Conservation (phyloP, 2,113 vertebrate genomes). For the Albula goreensis region DNA sequence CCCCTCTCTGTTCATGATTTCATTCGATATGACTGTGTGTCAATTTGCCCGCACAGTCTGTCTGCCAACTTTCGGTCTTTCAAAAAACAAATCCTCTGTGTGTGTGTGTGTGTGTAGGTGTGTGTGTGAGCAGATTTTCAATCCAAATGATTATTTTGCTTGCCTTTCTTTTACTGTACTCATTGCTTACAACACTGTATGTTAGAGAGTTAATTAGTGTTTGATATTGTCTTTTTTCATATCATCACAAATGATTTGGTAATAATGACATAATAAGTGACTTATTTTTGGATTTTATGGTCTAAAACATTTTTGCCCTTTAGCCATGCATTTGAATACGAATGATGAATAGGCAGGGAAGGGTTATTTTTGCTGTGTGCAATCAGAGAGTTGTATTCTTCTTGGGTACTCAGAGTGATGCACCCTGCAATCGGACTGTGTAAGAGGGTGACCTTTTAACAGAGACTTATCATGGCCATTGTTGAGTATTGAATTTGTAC, state of each 20-base stretch:
- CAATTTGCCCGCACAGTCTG: neutral
- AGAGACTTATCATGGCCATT: neutral
- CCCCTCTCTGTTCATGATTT: neutral
- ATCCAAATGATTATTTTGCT: neutral
- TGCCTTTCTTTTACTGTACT: neutral
- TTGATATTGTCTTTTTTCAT: neutral
- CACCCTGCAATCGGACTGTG: neutral
- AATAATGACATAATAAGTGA: neutral
- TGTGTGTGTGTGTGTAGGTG: slow-evolving; percentile 14
- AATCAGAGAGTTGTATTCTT: neutral
- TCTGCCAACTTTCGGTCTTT: neutral
- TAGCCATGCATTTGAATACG: neutral
- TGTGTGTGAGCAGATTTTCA: neutral
- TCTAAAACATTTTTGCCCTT: neutral
- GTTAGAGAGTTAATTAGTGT: neutral
- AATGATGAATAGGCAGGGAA: neutral
- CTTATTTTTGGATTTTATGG: neutral
- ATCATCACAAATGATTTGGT: neutral
- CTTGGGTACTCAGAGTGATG: neutral
- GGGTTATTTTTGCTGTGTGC: neutral
- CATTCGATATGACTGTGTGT: neutral
- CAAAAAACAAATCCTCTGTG: neutral
- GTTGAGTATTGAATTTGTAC: neutral
- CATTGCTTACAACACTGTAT: neutral
- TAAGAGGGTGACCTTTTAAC: neutral